Evolutionary conservation across 2,797 vertebrate genomes (phyloP).

Genomic region (Corythornis leucogaster): DNA sequence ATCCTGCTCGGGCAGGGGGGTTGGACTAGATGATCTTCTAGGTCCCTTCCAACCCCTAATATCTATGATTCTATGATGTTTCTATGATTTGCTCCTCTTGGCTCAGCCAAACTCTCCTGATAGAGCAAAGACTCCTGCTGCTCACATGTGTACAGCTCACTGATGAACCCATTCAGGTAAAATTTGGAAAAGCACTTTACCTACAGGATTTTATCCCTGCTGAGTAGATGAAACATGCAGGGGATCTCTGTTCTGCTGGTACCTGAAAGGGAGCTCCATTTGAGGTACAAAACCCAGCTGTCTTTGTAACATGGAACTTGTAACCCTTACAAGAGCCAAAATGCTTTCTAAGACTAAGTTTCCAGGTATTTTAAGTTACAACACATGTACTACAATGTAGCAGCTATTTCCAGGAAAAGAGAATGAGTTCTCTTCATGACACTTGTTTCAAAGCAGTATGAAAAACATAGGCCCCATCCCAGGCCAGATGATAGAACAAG

Average conservation of each 20-base stretch:
- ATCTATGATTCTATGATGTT: too few species aligned
- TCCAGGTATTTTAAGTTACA: not conserved
- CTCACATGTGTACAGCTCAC: not conserved
- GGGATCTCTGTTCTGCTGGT: accelerated
- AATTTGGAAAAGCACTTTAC: not conserved
- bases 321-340: not conserved
- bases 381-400: accelerated
- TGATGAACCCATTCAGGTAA: not conserved
- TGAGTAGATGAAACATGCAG: not conserved
- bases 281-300: not conserved
- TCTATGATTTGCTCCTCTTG: not conserved
- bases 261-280: not conserved
- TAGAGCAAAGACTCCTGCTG: not conserved
- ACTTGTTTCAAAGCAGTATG: not conserved
- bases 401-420: not conserved
- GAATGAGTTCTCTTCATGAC: accelerated
- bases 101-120: not conserved
- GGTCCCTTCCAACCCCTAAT: too few species aligned
- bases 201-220: not conserved
- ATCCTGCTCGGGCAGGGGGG: too few species aligned
- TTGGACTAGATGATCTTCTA: too few species aligned
- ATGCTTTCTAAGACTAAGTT: not conserved
- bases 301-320: not conserved
- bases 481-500: not conserved
- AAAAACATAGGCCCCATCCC: not conserved